A percentile compares a stretch with the other conserved stretches of the same genome.
phyloP scores from a whole-genome alignment of 2,797 vertebrate species.

The Choloepus didactylus region DNA sequence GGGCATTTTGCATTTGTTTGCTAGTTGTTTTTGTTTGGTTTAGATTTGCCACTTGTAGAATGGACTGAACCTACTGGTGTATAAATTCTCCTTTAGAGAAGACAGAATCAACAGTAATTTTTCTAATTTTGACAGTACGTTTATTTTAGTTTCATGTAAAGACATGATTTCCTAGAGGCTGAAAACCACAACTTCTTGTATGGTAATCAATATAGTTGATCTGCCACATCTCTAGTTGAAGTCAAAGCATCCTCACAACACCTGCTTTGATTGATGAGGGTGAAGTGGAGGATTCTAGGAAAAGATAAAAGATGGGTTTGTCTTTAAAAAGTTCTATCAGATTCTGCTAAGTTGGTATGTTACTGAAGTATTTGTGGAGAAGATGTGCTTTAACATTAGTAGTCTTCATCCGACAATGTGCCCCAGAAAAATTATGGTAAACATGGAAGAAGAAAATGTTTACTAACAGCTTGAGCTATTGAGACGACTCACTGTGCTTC shows the following conservation, averaged over 20 bases:
- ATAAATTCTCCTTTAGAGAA: neutral
- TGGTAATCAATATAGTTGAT: neutral
- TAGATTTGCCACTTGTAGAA: neutral
- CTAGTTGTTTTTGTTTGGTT: neutral
- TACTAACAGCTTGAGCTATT: slow-evolving; percentile 54
- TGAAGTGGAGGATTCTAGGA: neutral
- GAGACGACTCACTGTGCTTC: neutral
- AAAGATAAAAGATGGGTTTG: neutral
- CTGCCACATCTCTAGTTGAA: accelerated
- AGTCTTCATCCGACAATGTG: neutral
- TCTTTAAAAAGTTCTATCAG: neutral
- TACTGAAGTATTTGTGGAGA: neutral
- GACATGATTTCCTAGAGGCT: neutral
- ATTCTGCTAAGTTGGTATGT: neutral
- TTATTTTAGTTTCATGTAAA: neutral
- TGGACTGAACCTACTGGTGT: neutral
- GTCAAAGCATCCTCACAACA: neutral
- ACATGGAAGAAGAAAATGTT: slow-evolving; percentile 14
- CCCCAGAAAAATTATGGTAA: neutral
- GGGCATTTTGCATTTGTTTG: neutral
- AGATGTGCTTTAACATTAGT: neutral
- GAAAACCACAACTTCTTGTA: too few relatives aligned
- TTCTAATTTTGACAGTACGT: neutral
- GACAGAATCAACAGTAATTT: neutral
- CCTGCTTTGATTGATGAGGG: neutral